These are phyloP conservation scores for Xenopus petersii DNA, from an alignment of 2,797 vertebrate genomes.

Conservation along the genomic window DNA sequence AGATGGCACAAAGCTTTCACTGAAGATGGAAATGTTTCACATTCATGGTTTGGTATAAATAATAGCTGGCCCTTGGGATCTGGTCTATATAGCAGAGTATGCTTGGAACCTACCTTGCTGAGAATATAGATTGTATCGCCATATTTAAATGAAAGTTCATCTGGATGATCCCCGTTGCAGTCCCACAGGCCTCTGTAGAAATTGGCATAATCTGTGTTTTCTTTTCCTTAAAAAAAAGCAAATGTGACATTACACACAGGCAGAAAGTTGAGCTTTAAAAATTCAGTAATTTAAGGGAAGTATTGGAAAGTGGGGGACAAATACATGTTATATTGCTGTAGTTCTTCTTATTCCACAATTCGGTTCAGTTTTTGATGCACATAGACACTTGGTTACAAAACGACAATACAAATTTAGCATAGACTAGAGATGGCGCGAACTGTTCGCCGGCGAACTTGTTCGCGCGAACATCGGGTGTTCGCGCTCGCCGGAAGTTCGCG, in stretches of 20 bases:
- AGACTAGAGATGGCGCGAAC: too few species aligned
- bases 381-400: too few species aligned
- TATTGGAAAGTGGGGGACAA: too few species aligned
- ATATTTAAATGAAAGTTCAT: conserved; percentile 92
- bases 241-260: conserved; percentile 14
- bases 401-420: too few species aligned
- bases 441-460: too few species aligned
- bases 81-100: conserved; percentile 25
- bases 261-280: too few species aligned
- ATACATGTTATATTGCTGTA: too few species aligned
- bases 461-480: too few species aligned
- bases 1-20: conserved; percentile 62
- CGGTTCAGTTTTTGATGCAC: too few species aligned
- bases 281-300: too few species aligned
- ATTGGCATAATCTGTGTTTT: conserved; percentile 81
- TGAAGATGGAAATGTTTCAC: conserved; percentile 53
- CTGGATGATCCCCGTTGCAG: conserved; percentile 77
- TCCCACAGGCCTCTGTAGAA: conserved; percentile 94
- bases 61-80: conserved; percentile 26
- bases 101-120: conserved; percentile 81
- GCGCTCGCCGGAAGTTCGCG: too few species aligned
- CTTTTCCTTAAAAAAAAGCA: conserved; percentile 59
- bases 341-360: too few species aligned
- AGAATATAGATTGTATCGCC: conserved; percentile 94
- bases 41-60: conserved; percentile 46